These are phyloP conservation scores for Hydrochoerus hydrochaeris DNA, from an alignment of 2,113 vertebrate genomes.

Conservation along the genomic window DNA sequence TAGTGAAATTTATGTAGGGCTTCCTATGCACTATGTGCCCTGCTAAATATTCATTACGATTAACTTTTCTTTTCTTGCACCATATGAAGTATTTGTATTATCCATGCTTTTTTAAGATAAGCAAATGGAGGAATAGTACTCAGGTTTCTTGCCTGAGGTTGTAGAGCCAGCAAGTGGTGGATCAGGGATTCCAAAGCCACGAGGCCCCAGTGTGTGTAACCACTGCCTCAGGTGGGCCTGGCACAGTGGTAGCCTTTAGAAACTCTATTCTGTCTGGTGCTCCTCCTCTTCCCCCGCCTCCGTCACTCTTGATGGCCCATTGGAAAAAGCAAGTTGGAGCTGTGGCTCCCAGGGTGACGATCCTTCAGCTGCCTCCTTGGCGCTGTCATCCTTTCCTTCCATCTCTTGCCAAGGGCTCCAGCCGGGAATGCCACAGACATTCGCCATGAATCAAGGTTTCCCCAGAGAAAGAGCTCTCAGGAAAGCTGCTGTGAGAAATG, in stretches of 20 bases:
- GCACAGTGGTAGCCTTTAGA: not conserved
- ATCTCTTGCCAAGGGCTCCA: constrained; percentile 68
- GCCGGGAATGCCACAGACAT: constrained; percentile 29
- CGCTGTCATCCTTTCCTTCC: constrained; percentile 54
- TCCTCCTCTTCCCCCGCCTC: not conserved
- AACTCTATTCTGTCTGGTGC: not conserved
- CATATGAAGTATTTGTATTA: not conserved
- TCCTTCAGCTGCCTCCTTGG: constrained; percentile 78
- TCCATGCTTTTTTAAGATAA: not conserved
- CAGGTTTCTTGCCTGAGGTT: not conserved
- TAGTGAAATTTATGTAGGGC: not conserved
- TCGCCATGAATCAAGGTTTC: constrained; percentile 58
- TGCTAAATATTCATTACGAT: not conserved
- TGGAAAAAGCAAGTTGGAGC: constrained; percentile 45
- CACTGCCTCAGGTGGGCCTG: constrained; percentile 37
- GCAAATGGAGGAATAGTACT: not conserved
- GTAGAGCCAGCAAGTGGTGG: not conserved
- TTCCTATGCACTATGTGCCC: not conserved
- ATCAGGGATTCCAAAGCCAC: not conserved
- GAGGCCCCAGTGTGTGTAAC: not conserved
- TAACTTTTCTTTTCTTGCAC: not conserved
- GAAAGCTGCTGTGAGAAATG: constrained; percentile 46
- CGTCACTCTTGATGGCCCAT: constrained; percentile 40
- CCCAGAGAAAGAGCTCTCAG: constrained; percentile 35
- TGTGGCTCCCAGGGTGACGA: constrained; percentile 67